Base-by-base conservation (phyloP, 2,888 invertebrate species). In the Meteorus colon region DNA sequence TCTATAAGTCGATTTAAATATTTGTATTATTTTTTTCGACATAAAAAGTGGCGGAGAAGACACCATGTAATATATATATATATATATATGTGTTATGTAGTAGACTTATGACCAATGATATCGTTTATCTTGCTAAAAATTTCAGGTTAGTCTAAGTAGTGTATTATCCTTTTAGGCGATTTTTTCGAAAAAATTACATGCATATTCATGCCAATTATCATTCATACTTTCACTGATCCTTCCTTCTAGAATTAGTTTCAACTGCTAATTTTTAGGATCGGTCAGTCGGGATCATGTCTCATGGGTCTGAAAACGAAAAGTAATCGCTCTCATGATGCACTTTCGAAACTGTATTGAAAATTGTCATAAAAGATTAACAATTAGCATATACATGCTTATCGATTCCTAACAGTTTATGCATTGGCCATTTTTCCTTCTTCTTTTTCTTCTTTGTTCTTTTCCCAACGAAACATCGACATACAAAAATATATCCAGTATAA, bases 1-100 rank as follows among this genome's bases (percentile, higher is more conserved):
- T 72, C 66, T 29, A 41, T 66, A 75, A 75, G 71, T 72, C 65
- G 66, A 75, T 72, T 66, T 45, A 65, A 62, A 48, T 29, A 34
- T 48, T 48, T 48, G 45, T 67, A 67, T 48, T 68, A 68, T 48
- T 48, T 62, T 31, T 14, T 27, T 31, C n/a, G 14, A 2, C 12
- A 16, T 14, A 4, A 5, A 10, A 5, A 55, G n/a, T 19, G 8
- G 19, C n/a, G n/a, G n/a, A 48, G n/a, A 48, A 48, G 16, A 48
- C 16, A 6, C 14, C n/a, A 8, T 45, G 14, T 14, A 14, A 45
- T 19, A 24, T 19, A 55, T 19, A 55, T 19, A 24, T 19, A 55
- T 19, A 55, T 55, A n/a, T n/a, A 48, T 31, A 8, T 14, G 16
- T 3, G 16, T 63, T 34, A 5, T 5, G 31, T 63, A 12, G 5